Conservation (phyloP, 1,140 invertebrate species). For the Trachymyrmex septentrionalis region DNA sequence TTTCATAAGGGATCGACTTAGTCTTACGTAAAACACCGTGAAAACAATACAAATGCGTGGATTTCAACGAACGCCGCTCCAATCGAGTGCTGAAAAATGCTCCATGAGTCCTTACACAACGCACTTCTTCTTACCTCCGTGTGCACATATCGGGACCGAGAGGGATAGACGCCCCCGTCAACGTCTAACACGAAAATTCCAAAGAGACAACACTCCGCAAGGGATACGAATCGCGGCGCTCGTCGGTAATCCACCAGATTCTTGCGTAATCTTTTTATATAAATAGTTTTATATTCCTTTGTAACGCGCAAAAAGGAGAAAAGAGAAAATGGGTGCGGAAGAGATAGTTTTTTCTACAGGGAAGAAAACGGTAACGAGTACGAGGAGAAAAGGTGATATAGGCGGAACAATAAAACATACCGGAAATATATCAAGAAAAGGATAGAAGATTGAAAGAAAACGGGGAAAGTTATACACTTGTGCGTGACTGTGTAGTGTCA, state of each 20-base stretch:
- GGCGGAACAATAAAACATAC: not conserved
- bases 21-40: slow-evolving; percentile 61
- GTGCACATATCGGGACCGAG: slow-evolving; percentile 19
- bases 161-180: not conserved
- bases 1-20: slow-evolving; percentile 70
- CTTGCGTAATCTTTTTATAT: slow-evolving; percentile 74
- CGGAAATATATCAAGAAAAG: not conserved
- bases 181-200: slow-evolving; percentile 39
- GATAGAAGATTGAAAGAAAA: not conserved
- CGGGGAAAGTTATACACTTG: slow-evolving; percentile 2
- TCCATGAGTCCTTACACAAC: slow-evolving; percentile 14
- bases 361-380: slow-evolving; percentile 2
- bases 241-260: slow-evolving; percentile 42
- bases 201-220: slow-evolving; percentile 30
- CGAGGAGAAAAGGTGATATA: not conserved
- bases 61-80: slow-evolving; percentile 53
- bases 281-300: slow-evolving; percentile 78
- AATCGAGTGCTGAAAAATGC: not conserved
- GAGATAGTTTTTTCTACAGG: slow-evolving; percentile 26
- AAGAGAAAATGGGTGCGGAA: not conserved
- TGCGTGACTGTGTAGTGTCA: slow-evolving; percentile 32
- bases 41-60: slow-evolving; percentile 13
- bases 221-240: slow-evolving; percentile 13
- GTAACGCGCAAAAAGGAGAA: slow-evolving; percentile 52
- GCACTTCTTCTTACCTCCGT: slow-evolving; percentile 29